Conservation (phyloP, 2,888 invertebrate species). For the Macrophya annulata region DNA sequence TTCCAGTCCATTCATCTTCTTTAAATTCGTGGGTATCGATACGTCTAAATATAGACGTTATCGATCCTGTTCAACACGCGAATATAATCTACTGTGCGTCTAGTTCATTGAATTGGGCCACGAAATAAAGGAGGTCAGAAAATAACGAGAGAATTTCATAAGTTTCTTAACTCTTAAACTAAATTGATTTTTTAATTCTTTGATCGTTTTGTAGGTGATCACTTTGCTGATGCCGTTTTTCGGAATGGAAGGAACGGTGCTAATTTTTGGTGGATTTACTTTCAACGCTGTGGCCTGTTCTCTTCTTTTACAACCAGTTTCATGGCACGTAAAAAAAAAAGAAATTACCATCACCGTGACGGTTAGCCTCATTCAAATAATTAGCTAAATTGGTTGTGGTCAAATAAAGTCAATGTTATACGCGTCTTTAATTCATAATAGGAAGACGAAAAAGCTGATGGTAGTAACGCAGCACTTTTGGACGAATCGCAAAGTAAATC, state of each 20-base stretch:
- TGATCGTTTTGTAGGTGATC: conserved; percentile 80
- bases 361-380: conserved; percentile 20
- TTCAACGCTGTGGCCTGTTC: conserved; percentile 86
- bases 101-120: background rate
- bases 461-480: conserved; percentile 48
- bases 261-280: conserved; percentile 86
- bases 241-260: conserved; percentile 85
- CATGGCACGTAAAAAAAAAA: conserved; percentile 85
- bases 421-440: background rate
- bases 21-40: background rate
- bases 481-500: conserved; percentile 58
- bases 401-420: background rate
- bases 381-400: background rate
- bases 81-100: background rate
- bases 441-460: conserved; percentile 55
- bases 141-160: background rate
- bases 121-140: background rate
- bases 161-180: background rate
- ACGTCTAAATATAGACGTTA: conserved; percentile 9
- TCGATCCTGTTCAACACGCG: background rate
- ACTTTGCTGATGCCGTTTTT: conserved; percentile 84
- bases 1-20: background rate
- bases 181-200: background rate
- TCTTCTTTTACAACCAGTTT: conserved; percentile 87
- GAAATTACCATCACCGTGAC: conserved; percentile 59